A percentile compares a stretch with the other conserved stretches of the same genome.
Conservation (phyloP, 2,113 vertebrate genomes). For the Prochilodus magdalenae region DNA sequence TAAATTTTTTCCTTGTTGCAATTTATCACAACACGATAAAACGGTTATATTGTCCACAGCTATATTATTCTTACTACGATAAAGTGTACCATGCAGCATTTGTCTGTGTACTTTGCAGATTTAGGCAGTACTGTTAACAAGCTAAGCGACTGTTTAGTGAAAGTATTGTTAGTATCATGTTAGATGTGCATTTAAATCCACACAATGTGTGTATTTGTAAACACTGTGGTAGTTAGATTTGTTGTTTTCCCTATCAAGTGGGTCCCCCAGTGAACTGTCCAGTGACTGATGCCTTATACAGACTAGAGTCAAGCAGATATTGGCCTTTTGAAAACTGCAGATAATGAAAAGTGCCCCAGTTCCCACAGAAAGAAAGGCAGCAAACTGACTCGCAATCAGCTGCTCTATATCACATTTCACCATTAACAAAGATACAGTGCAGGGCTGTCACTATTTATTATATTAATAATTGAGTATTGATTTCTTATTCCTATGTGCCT, state of each 20-base stretch:
- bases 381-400: slow-evolving; percentile 19
- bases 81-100: too few species aligned
- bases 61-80: too few species aligned
- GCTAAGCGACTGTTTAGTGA: too few species aligned
- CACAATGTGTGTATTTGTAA: not conserved
- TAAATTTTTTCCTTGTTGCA: too few species aligned
- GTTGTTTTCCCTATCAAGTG: slow-evolving; percentile 7
- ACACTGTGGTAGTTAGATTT: not conserved
- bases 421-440: not conserved
- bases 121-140: too few species aligned
- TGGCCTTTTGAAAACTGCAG: slow-evolving; percentile 54
- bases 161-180: too few species aligned
- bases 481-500: too few species aligned
- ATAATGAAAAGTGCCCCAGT: slow-evolving; percentile 58
- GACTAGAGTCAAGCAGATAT: slow-evolving; percentile 68
- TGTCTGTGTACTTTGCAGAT: too few species aligned
- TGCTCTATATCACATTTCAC: slow-evolving; percentile 17
- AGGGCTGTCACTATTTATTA: not conserved
- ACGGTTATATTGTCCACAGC: too few species aligned
- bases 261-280: slow-evolving; percentile 56
- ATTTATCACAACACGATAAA: too few species aligned
- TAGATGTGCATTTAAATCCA: too few species aligned
- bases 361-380: slow-evolving; percentile 50
- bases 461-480: not conserved
- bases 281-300: slow-evolving; percentile 67